A percentile compares a stretch with the other conserved stretches of the same genome.
Evolutionary conservation across 1,140 invertebrate species (phyloP).

Genomic region (Heliconius melpomene): DNA sequence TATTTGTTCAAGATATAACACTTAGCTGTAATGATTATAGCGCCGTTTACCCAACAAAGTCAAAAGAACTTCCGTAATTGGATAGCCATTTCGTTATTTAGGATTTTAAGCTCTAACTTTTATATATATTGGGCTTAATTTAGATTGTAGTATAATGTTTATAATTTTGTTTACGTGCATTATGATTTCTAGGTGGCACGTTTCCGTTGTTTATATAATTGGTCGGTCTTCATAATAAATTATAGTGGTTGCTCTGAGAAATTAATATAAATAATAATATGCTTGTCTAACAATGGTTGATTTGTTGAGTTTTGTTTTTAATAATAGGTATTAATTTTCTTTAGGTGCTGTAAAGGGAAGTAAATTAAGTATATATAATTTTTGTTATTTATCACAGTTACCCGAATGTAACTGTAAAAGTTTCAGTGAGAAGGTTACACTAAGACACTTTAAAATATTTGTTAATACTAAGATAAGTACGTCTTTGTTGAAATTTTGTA

Average conservation of each 20-base stretch:
- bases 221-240: not conserved
- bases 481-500: too few relatives aligned
- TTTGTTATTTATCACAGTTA: too few relatives aligned
- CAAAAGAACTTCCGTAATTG: constrained; percentile 60
- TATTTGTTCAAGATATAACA: constrained; percentile 43
- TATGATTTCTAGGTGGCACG: constrained; percentile 31
- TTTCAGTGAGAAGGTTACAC: too few relatives aligned
- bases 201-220: constrained; percentile 11
- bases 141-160: constrained; percentile 22
- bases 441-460: too few relatives aligned
- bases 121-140: constrained; percentile 15
- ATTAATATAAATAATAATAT: not conserved
- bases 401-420: too few relatives aligned
- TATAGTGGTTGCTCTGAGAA: not conserved
- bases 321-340: not conserved
- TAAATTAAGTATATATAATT: not conserved
- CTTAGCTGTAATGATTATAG: constrained; percentile 61
- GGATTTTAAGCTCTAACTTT: constrained; percentile 22
- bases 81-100: constrained; percentile 40
- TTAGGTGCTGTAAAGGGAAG: not conserved
- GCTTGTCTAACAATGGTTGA: not conserved
- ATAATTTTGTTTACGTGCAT: constrained; percentile 42
- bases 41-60: constrained; percentile 58
- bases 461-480: too few relatives aligned
- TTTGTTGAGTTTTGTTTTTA: too few relatives aligned